Evolutionary conservation across 2,888 invertebrate genomes (phyloP), one percentile per base, ranked within the genome.

Genomic region (Drosophila dives): DNA sequence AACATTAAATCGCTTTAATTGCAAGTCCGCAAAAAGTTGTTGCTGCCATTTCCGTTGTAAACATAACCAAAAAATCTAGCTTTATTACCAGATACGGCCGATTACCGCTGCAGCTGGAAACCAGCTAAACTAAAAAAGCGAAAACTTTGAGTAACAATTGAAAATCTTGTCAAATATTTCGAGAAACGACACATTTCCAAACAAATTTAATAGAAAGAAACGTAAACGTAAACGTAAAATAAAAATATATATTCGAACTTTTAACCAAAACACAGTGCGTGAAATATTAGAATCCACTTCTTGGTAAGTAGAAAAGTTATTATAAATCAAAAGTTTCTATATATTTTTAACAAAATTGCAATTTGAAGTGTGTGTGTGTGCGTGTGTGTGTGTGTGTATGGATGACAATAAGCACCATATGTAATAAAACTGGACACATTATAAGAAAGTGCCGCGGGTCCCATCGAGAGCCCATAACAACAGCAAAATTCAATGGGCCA

Each of bases 31-130:
- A 64, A 74, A 84, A 72, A 83, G 78, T 75, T 86, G 82, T 75
- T 78, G 78, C 81, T 75, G 75, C 73, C 82, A 82, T 82, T 88
- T 86, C 86, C 89, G 89, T 74, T 83, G 90, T 91, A 88, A 92
- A 91, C 89, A 86, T 84, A 91, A 83, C 92, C 91, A 87, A 90
- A 92, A 91, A 91, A 91, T 92, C 91, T 89, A 81, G 83, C 85
- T 83, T 86, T 80, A 84, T 83, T 79, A 71, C 64, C 20, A 11
- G 86, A 89, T 73, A 71, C 55, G 66, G 70, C 73, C 83, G 79
- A 81, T 85, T 84, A 77, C 82, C 54, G 77, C 63, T 62, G 65
- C 75, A 40, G 64, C 62, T 23, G 50, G 55, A 64, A 58, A 15
- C 26, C 66, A 61, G 61, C 63, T 36, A 59, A 48, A n/a, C n/a